phyloP scores from a whole-genome alignment of 2,888 invertebrate species.

The Acrobasis suavella region DNA sequence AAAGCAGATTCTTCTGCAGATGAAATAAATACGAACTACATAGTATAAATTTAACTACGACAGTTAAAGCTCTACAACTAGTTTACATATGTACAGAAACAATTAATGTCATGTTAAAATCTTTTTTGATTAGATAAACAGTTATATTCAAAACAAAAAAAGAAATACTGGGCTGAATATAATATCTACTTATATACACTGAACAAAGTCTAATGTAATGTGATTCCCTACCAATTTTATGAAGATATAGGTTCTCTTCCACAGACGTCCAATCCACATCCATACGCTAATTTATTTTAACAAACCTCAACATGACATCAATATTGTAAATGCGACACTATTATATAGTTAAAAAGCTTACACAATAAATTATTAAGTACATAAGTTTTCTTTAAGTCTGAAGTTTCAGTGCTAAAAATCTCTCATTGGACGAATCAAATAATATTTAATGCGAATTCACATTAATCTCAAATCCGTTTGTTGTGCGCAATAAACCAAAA shows the following conservation, averaged over 20 bases:
- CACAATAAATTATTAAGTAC: constrained; percentile 73
- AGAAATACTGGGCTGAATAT: too few relatives aligned
- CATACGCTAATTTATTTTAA: constrained; percentile 26
- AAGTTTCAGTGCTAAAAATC: constrained; percentile 55
- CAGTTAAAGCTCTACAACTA: constrained; percentile 77
- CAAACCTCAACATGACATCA: constrained; percentile 51
- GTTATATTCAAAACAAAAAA: background rate
- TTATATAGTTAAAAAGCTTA: constrained; percentile 59
- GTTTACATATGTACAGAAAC: constrained; percentile 76
- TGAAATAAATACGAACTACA: constrained; percentile 54
- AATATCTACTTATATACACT: too few relatives aligned
- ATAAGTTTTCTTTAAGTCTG: constrained; percentile 64
- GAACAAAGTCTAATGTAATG: too few relatives aligned
- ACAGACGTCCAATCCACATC: too few relatives aligned
- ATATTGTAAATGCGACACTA: constrained; percentile 60
- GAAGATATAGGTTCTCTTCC: too few relatives aligned
- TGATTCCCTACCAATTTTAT: too few relatives aligned
- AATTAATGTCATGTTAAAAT: constrained; percentile 42
- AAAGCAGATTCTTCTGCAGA: constrained; percentile 25
- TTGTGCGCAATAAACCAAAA: constrained; percentile 6
- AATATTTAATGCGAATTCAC: constrained; percentile 27
- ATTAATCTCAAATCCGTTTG: constrained; percentile 25
- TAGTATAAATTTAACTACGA: constrained; percentile 52
- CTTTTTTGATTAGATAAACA: constrained; percentile 6
- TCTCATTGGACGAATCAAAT: constrained; percentile 67